Base-by-base conservation (phyloP, 2,113 vertebrate genomes). In the Sebastes schlegelii region DNA sequence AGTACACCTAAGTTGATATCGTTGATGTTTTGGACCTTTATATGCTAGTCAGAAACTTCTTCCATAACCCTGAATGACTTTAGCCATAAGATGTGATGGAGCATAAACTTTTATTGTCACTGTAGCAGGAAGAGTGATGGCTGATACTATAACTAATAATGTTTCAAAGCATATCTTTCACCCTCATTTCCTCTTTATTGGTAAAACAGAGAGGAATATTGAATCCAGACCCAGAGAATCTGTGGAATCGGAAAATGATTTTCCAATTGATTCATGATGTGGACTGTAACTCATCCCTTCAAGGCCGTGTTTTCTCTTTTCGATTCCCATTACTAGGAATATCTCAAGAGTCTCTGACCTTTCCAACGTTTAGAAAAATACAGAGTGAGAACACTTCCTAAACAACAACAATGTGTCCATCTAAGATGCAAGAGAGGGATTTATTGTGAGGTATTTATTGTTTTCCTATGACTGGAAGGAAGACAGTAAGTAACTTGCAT, bases 191-290 rank as follows among this genome's bases (percentile, higher is more conserved):
- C 12, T 40, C 52, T 92, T 80, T 79, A 83, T 81, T 86, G 80
- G 79, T 86, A 88, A 92, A 87, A 86, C 70, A 77, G 8, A 46
- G 66, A 40, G 42, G 55, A 87, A 71, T 87, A 91, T 83, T 87
- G 68, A 85, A 86, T 86, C 88, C 85, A 89, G 88, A 86, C 77
- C 45, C 49, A 17, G 45, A 71, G 73, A 84, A 84, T 55, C 63
- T 79, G 63, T 11, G 67, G 48, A 42, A 80, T 78, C 63, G 46
- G 58, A 60, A 82, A 64, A 19, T 55, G 75, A 79, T 77, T 86
- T 87, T 85, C 54, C 69, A 65, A 83, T 74, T 83, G 88, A 92
- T 92, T 94, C 88, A 94, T 26, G 54, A 93, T 78, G 83, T 84
- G 79, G 3, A 46, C 43, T 66, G n/a, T 64, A 91, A 84, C 76